These are phyloP conservation scores for Manduca sexta DNA, from an alignment of 1,140 invertebrate species.

Conservation along the genomic window DNA sequence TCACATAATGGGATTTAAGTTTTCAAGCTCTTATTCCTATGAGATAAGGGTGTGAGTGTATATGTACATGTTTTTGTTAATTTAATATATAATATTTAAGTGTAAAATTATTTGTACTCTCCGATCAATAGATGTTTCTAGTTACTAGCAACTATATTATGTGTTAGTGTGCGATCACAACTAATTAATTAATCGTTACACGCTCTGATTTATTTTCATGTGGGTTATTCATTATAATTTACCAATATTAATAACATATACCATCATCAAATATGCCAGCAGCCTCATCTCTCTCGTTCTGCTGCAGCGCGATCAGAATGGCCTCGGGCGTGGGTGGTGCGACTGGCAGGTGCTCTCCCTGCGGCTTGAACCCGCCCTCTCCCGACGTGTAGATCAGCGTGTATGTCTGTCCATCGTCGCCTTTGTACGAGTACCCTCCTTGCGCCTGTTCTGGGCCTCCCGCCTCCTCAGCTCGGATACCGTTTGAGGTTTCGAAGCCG, in stretches of 20 bases:
- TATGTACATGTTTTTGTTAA: no score
- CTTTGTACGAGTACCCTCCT: slow-evolving; percentile 50
- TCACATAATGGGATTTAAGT: no score
- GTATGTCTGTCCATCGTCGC: slow-evolving; percentile 81
- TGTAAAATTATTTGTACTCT: no score
- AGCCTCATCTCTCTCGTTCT: slow-evolving; percentile 57
- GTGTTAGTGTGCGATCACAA: no score
- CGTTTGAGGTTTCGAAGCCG: slow-evolving; percentile 54
- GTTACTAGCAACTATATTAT: no score
- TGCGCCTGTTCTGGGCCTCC: slow-evolving; percentile 30
- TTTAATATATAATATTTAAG: no score
- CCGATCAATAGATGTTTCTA: no score
- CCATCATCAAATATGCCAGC: slow-evolving; percentile 65
- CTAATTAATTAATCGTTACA: no score
- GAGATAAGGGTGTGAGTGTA: no score
- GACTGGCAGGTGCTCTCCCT: slow-evolving; percentile 83
- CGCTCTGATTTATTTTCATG: no score
- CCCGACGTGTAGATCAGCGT: slow-evolving; percentile 84
- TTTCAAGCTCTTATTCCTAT: no score
- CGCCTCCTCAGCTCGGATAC: slow-evolving; percentile 44
- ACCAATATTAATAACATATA: slow-evolving; percentile 12
- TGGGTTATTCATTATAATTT: no score
- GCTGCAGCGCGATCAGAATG: slow-evolving; percentile 48
- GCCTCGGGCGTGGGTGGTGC: slow-evolving; percentile 80
- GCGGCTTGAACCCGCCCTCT: slow-evolving; percentile 83